Evolutionary conservation across 2,113 vertebrate genomes (phyloP), one percentile per base, ranked within the genome.

Genomic region (Dicrurus megarhynchus): DNA sequence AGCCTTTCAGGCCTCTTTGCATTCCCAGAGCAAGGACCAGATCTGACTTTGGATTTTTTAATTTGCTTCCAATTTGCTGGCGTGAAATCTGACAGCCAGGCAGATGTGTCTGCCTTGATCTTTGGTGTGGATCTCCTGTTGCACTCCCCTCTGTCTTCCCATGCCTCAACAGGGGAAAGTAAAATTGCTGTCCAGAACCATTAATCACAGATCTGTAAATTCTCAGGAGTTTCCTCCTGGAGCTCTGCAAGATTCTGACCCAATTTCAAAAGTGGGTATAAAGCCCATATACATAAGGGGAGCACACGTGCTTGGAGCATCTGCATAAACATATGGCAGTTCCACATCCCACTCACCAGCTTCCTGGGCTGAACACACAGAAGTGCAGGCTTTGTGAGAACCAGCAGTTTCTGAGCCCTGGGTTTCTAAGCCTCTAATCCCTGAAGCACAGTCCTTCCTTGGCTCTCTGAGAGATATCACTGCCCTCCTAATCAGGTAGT

Each of bases 261-360:
- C 76, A n/a, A 39, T 88, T 75, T 92, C 82, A 77, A 44, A 90
- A 49, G 59, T 60, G 52, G 71, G 79, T 67, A 28, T 74, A 70
- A 94, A 86, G 56, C 75, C 26, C 22, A 63, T 44, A 86, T 65
- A 41, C 79, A 64, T 65, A 76, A 89, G 84, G 83, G n/a, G 56
- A 92, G 61, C 89, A 91, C 87, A 93, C 84, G 53, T 26, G 16
- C 68, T 81, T 75, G 89, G 28, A 95, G 93, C 93, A 95, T 92
- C 93, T 97, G 91, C 93, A 82, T 71, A 85, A 94, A 92, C 91
- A 94, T 75, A 64, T 94, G 95, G 94, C 69, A 94, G 87, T 42
- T 87, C 91, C 87, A 81, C 87, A 89, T 76, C 84, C 93, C 91
- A 68, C 95, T 93, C 93, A 68, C 77, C 93, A 82, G 93, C 46